Evolutionary conservation across 2,888 invertebrate species (phyloP), one percentile per base, ranked within the genome.

Genomic region (Cyclophora punctaria): DNA sequence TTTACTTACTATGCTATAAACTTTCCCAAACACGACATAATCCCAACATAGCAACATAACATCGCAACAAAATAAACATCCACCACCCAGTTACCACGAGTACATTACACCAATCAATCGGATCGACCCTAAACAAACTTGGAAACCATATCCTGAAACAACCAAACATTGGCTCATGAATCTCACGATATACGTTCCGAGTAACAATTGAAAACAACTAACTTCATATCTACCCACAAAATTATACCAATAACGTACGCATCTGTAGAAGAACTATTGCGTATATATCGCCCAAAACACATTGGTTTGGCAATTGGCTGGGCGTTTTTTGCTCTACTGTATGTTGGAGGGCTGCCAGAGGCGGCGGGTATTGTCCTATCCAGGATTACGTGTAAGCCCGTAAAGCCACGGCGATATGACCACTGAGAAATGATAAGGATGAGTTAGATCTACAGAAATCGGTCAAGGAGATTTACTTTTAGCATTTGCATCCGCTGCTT

Each of bases 271-370:
- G 64, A 63, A 56, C 65, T 59, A 67, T 63, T 48, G 55, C 50
- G 57, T 56, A 60, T 64, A 64, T 65, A 57, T 59, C 61, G 52
- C 68, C 66, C 69, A 67, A 67, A 71, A 71, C 64, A 61, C 65
- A 63, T 64, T 62, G 69, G 67, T 63, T 61, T 62, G 66, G 67
- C 63, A 61, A 69, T 71, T 59, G 68, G 66, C 50, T 41, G 5
- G 44, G 48, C 20, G 51, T 55, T 58, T 60, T 60, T 60, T 53
- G 41, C n/a, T 45, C 41, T 40, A 49, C 53, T 48, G 49, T 44
- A 20, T 20, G 35, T 45, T 61, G 61, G 61, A 57, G 34, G 48
- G 45, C 37, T 51, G 56, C 61, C 61, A 61, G 55, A 42, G 46
- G 51, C 44, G 48, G 7, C 48, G 41, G 57, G 51, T 55, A 55